A percentile compares a stretch with the other conserved stretches of the same genome.
Evolutionary conservation across 2,113 vertebrate species (phyloP).

Genomic region (Strigops habroptila): DNA sequence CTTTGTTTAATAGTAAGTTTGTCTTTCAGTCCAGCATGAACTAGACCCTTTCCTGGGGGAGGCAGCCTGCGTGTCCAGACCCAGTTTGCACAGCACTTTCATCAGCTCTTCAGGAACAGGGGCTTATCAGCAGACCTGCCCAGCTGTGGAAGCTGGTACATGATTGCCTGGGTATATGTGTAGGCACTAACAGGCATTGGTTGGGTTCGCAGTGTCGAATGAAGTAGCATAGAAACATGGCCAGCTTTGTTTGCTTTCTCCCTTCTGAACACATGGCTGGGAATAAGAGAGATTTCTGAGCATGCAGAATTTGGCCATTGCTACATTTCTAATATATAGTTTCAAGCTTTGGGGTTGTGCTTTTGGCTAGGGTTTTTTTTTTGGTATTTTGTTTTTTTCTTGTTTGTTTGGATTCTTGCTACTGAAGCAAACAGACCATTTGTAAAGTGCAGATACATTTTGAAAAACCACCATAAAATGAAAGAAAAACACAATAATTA

Average conservation of each 20-base stretch:
- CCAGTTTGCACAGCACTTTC: not conserved
- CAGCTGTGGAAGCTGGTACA: not conserved
- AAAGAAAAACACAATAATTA: conserved; percentile 62
- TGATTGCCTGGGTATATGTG: not conserved
- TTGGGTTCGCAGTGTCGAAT: not conserved
- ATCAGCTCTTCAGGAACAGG: fast-evolving
- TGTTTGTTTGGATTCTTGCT: conserved; percentile 44
- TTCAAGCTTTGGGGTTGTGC: conserved; percentile 13
- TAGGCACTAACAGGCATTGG: not conserved
- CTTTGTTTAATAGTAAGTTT: not conserved
- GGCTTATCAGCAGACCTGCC: fast-evolving
- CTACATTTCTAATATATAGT: not conserved
- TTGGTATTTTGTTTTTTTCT: conserved; percentile 11
- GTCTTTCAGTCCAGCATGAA: not conserved
- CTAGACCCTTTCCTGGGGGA: not conserved
- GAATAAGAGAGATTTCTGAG: not conserved
- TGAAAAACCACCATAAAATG: conserved; percentile 46
- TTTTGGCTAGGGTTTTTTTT: not conserved
- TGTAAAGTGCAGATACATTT: conserved; percentile 16
- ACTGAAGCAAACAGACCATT: not conserved
- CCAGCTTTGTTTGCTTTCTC: not conserved
- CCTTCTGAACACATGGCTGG: not conserved
- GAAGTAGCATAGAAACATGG: fast-evolving
- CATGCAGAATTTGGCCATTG: not conserved
- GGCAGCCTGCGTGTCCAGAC: not conserved